Percentiles rank a stretch among this genome's conserved stretches.
Evolutionary conservation across 2,888 invertebrate species (phyloP).

Genomic region (Venusia cambrica): DNA sequence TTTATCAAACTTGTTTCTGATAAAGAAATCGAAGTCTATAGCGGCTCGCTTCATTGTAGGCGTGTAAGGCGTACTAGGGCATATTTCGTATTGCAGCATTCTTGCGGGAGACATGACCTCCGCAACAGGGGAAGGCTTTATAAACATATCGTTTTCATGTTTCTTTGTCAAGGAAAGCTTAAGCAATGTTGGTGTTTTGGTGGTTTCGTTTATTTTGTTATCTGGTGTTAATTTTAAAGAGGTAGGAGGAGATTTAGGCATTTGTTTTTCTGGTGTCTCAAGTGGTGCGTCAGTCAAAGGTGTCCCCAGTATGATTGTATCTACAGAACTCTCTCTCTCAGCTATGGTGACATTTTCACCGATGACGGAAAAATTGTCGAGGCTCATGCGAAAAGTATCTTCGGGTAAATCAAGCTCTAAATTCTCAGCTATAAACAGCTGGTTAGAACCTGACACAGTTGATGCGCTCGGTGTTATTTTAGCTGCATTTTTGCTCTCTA

Average conservation of each 20-base stretch:
- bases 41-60: constrained; percentile 73
- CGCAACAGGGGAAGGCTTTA: constrained; percentile 61
- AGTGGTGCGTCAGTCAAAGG: constrained; percentile 35
- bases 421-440: constrained; percentile 53
- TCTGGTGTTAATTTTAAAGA: constrained; percentile 46
- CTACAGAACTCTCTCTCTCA: constrained; percentile 48
- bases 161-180: constrained; percentile 57
- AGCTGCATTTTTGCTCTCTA: constrained; percentile 41
- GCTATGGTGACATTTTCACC: constrained; percentile 70
- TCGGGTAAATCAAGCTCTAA: constrained; percentile 61
- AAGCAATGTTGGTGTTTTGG: constrained; percentile 44
- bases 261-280: constrained; percentile 36
- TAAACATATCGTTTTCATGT: constrained; percentile 55
- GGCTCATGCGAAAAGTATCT: constrained; percentile 66
- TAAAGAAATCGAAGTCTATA: constrained; percentile 69
- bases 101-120: constrained; percentile 71
- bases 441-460: constrained; percentile 50
- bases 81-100: constrained; percentile 69
- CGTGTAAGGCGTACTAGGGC: constrained; percentile 49
- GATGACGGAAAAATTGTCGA: constrained; percentile 59
- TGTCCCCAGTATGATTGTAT: constrained; percentile 37
- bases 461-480: constrained; percentile 37
- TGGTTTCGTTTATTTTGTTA: constrained; percentile 28
- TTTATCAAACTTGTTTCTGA: constrained; percentile 58
- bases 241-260: constrained; percentile 41